A percentile compares a stretch with the other conserved stretches of the same genome.
Evolutionary conservation across 2,888 invertebrate species (phyloP).

Genomic region (Patella depressa): DNA sequence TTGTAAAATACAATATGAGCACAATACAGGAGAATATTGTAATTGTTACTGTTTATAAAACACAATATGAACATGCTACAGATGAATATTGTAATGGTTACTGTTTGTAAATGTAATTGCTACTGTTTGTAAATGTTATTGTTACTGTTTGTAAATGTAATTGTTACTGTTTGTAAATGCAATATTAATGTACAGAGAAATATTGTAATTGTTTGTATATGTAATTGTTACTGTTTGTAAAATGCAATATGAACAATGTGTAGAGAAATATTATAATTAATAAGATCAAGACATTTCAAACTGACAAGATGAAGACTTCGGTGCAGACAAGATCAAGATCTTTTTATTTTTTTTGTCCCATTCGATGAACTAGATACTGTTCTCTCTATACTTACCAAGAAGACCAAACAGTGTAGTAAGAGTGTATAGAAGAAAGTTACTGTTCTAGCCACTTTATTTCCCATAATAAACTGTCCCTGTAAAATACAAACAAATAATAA

Average conservation of each 20-base stretch:
- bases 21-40: not conserved
- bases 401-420: conserved; percentile 73
- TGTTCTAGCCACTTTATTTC: conserved; percentile 72
- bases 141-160: conserved; percentile 72
- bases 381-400: conserved; percentile 67
- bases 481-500: conserved; percentile 28
- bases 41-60: conserved; percentile 67
- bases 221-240: conserved; percentile 62
- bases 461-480: conserved; percentile 73
- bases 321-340: too few species aligned
- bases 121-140: conserved; percentile 50
- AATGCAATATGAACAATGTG: conserved; percentile 62
- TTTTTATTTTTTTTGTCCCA: not conserved
- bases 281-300: too few species aligned
- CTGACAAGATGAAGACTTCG: too few species aligned
- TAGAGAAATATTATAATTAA: too few species aligned
- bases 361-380: too few species aligned
- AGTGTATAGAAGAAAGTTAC: conserved; percentile 74
- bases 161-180: conserved; percentile 67
- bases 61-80: conserved; percentile 54
- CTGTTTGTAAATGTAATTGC: conserved; percentile 61
- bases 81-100: not conserved
- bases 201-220: conserved; percentile 67
- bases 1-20: conserved; percentile 71
- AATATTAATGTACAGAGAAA: not conserved